Evolutionary conservation across 92 coral and sea anemone genomes (phyloP).

Genomic region (Meandrina meandrites): DNA sequence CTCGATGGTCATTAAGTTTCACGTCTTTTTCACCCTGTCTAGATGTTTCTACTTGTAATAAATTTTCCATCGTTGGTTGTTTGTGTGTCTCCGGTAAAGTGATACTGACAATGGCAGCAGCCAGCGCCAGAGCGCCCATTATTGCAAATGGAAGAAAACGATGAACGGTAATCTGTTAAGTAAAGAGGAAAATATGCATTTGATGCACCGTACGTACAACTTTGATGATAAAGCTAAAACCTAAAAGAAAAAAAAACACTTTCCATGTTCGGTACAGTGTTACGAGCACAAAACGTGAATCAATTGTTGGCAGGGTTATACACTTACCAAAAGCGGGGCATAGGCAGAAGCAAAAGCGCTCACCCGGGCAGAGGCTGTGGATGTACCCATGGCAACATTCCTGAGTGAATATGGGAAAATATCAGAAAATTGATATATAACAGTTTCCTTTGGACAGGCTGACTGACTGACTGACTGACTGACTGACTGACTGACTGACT

Average conservation of each 20-base stretch:
- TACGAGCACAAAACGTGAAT: no score
- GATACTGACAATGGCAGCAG: conserved; percentile 10
- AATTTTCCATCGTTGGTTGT: conserved; percentile 29
- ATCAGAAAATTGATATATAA: background rate
- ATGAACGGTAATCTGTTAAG: background rate
- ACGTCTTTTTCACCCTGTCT: background rate
- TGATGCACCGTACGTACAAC: background rate
- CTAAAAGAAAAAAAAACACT: no score
- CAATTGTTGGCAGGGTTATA: no score
- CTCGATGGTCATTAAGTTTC: background rate
- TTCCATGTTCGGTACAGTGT: no score
- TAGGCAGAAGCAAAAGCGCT: conserved; percentile 21
- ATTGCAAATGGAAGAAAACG: conserved; percentile 31
- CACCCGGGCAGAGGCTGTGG: conserved; percentile 30
- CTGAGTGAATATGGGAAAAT: background rate
- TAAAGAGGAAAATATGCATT: background rate
- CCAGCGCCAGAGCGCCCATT: conserved; percentile 25
- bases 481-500: no score
- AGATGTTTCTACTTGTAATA: background rate
- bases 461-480: no score
- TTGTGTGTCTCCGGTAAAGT: conserved; percentile 31
- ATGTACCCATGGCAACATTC: conserved; percentile 36
- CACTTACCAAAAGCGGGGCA: conserved; percentile 23
- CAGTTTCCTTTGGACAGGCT: no score
- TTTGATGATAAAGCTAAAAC: no score